Conservation (phyloP, 2,113 vertebrate species). For the Chinchilla lanigera region DNA sequence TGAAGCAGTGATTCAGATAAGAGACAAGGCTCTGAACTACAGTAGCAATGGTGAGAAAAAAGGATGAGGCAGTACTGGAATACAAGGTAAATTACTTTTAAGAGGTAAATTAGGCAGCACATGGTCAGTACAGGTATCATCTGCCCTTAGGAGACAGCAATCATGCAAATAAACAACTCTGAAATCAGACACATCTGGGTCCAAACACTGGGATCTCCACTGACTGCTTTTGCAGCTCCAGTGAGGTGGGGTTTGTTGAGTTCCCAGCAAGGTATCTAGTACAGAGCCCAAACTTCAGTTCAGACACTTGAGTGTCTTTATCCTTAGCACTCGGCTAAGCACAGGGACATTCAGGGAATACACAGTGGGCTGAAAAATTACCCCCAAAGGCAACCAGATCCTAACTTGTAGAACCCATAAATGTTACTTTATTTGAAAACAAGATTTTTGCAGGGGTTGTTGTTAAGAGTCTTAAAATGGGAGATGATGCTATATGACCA, state of each 20-base stretch:
- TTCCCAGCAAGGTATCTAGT: not conserved
- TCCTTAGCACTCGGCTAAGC: not conserved
- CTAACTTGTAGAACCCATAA: not conserved
- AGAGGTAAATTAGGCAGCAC: not conserved
- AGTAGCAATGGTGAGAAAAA: not conserved
- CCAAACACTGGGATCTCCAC: not conserved
- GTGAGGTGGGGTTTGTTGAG: not conserved
- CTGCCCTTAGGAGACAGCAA: not conserved
- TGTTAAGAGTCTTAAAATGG: not conserved
- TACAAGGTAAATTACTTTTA: not conserved
- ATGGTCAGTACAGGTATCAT: not conserved
- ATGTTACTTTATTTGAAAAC: not conserved
- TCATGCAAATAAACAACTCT: not conserved
- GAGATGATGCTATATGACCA: not conserved
- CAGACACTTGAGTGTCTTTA: not conserved
- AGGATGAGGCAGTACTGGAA: not conserved
- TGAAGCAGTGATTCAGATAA: not conserved
- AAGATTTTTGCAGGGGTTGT: not conserved
- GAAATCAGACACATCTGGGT: not conserved
- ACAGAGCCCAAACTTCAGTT: not conserved
- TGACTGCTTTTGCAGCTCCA: not conserved
- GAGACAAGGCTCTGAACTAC: not conserved
- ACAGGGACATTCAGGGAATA: not conserved
- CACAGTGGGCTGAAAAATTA: not conserved
- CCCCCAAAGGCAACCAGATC: not conserved